Conservation (phyloP, 2,888 invertebrate species). For the Rhamnusium bicolor region DNA sequence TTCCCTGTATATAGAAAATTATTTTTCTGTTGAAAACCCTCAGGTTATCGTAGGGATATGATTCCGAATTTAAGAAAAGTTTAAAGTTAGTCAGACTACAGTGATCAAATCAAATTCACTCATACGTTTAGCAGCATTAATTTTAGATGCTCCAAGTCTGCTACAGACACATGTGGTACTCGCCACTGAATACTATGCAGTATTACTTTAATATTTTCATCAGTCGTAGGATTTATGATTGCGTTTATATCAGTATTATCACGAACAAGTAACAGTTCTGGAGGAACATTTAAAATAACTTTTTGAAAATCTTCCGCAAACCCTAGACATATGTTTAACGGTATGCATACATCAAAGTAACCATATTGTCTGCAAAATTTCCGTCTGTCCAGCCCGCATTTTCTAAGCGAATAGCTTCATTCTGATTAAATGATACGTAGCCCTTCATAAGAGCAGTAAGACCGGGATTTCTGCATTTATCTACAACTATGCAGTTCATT, state of each 20-base stretch:
- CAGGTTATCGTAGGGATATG: slow-evolving; percentile 64
- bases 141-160: neutral
- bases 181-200: slow-evolving; percentile 11
- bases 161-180: slow-evolving; percentile 8
- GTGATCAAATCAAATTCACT: slow-evolving; percentile 48
- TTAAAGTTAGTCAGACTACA: slow-evolving; percentile 64
- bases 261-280: slow-evolving; percentile 65
- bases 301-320: slow-evolving; percentile 63
- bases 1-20: no score
- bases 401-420: no score
- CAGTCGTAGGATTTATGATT: neutral
- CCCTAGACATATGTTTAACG: slow-evolving; percentile 49
- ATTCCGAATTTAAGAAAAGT: slow-evolving; percentile 63
- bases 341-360: no score
- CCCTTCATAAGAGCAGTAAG: no score
- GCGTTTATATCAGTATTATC: slow-evolving; percentile 55
- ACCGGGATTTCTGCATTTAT: no score
- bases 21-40: no score
- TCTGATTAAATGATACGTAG: no score
- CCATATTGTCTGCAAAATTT: no score
- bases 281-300: slow-evolving; percentile 65
- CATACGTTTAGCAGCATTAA: slow-evolving; percentile 47
- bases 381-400: no score
- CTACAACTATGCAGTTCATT: neutral
- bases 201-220: slow-evolving; percentile 25